A percentile compares a stretch with the other conserved stretches of the same genome.
Conservation (phyloP, 2,888 invertebrate species). For the Dorcus hopei region DNA sequence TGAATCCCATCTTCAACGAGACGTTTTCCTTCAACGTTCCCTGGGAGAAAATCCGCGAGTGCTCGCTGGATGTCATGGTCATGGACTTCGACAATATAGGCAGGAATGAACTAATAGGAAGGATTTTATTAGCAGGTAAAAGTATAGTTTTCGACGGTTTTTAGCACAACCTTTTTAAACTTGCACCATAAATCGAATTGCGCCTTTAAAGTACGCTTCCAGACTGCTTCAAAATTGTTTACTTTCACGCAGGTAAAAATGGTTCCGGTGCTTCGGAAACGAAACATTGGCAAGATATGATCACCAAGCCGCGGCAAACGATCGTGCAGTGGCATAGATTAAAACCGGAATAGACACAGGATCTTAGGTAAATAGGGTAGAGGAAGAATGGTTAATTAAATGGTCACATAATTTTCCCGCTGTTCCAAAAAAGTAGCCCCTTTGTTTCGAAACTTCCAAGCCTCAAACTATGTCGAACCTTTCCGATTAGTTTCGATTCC, state of each 20-base stretch:
- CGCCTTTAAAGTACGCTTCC: not conserved
- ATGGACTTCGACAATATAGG: conserved; percentile 99
- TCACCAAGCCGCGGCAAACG: conserved; percentile 92
- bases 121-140: conserved; percentile 87
- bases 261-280: conserved; percentile 94
- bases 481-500: too few relatives aligned
- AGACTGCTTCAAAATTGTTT: not conserved
- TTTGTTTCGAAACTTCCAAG: not conserved
- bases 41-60: conserved; percentile 95
- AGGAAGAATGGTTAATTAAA: not conserved
- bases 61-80: conserved; percentile 89
- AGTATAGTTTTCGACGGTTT: conserved; percentile 12
- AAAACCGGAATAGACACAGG: conserved; percentile 76
- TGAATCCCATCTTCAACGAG: conserved; percentile 95
- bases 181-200: not conserved
- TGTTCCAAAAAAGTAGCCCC: not conserved
- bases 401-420: not conserved
- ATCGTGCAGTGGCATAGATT: conserved; percentile 97
- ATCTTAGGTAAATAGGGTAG: not conserved
- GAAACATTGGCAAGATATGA: conserved; percentile 98
- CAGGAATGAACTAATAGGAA: conserved; percentile 85
- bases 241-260: conserved; percentile 73
- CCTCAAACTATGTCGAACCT: too few relatives aligned
- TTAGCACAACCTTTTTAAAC: not conserved
- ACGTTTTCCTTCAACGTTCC: conserved; percentile 94